A percentile compares a stretch with the other conserved stretches of the same genome.
These are phyloP conservation scores for Eristalinus sepulchralis DNA, from an alignment of 2,888 invertebrate species.

Conservation along the genomic window DNA sequence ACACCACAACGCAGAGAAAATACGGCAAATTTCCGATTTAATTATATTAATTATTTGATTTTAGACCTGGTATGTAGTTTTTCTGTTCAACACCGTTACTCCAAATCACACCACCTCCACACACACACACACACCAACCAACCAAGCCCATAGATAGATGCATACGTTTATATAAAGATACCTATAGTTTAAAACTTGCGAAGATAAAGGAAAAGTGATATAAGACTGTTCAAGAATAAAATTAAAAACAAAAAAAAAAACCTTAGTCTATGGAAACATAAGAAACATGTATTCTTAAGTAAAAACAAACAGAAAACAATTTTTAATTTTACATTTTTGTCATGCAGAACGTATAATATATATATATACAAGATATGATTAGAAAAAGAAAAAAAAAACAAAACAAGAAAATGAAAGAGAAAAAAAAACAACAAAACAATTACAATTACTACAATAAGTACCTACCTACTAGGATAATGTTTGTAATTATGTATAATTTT, in stretches of 20 bases:
- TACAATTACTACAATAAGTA: conserved; percentile 67
- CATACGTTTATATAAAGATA: conserved; percentile 24
- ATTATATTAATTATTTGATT: conserved; percentile 53
- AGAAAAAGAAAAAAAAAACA: not conserved
- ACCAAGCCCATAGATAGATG: not conserved
- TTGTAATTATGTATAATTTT: conserved; percentile 70
- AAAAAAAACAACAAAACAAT: conserved; percentile 20
- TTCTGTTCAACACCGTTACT: conserved; percentile 15
- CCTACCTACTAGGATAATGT: conserved; percentile 69
- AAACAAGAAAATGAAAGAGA: too few relatives aligned
- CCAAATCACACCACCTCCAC: too few relatives aligned
- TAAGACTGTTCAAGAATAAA: conserved; percentile 69
- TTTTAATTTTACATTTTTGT: conserved; percentile 69
- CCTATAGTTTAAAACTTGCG: conserved; percentile 47
- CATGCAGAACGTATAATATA: conserved; percentile 35
- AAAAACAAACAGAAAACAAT: conserved; percentile 18
- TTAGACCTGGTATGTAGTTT: conserved; percentile 32
- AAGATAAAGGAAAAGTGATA: conserved; percentile 67
- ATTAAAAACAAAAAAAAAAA: conserved; percentile 45
- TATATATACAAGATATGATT: not conserved
- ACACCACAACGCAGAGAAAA: not conserved
- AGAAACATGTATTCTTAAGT: conserved; percentile 40
- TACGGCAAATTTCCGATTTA: conserved; percentile 45
- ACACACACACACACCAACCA: not conserved
- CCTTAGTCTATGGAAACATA: conserved; percentile 4